phyloP scores from a whole-genome alignment of 2,113 vertebrate species.

The Scatophagus argus region DNA sequence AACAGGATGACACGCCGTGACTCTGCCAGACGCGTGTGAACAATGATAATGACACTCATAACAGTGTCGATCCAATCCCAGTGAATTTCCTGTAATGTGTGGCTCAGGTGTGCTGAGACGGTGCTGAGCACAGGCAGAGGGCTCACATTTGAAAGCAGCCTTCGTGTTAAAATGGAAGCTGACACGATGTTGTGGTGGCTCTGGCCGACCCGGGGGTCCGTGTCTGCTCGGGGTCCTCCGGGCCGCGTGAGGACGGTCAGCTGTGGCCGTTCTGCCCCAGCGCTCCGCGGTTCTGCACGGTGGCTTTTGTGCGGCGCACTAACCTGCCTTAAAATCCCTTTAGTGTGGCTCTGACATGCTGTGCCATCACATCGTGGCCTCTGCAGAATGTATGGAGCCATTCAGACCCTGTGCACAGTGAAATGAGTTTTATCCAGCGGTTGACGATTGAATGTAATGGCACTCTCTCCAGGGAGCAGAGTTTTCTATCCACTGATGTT shows the following conservation, averaged over 20 bases:
- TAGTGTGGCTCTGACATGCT: slow-evolving; percentile 44
- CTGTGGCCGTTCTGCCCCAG: slow-evolving; percentile 54
- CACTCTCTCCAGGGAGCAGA: slow-evolving; percentile 65
- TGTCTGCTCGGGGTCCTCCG: slow-evolving; percentile 51
- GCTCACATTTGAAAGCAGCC: slow-evolving; percentile 60
- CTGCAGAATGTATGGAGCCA: slow-evolving; percentile 54
- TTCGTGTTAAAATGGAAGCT: slow-evolving; percentile 61
- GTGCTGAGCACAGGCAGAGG: slow-evolving; percentile 10
- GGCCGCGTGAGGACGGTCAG: slow-evolving; percentile 49
- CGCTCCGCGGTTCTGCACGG: slow-evolving; percentile 38
- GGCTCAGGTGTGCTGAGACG: slow-evolving; percentile 1
- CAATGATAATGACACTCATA: too few relatives aligned
- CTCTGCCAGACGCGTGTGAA: too few relatives aligned
- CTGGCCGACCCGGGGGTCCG: slow-evolving; percentile 32
- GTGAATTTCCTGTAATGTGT: background rate
- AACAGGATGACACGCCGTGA: background rate
- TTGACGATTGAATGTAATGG: slow-evolving; percentile 74
- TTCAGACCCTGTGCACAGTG: slow-evolving; percentile 49
- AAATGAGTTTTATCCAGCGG: slow-evolving; percentile 68
- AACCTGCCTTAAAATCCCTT: slow-evolving; percentile 62
- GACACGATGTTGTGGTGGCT: slow-evolving; percentile 60
- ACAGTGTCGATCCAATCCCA: background rate
- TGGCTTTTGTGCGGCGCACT: slow-evolving; percentile 38
- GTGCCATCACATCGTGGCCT: slow-evolving; percentile 50
- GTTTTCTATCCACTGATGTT: slow-evolving; percentile 70